Percentiles rank a stretch among this genome's conserved stretches.
Evolutionary conservation across 2,888 invertebrate genomes (phyloP).

Genomic region (Lagria hirta): DNA sequence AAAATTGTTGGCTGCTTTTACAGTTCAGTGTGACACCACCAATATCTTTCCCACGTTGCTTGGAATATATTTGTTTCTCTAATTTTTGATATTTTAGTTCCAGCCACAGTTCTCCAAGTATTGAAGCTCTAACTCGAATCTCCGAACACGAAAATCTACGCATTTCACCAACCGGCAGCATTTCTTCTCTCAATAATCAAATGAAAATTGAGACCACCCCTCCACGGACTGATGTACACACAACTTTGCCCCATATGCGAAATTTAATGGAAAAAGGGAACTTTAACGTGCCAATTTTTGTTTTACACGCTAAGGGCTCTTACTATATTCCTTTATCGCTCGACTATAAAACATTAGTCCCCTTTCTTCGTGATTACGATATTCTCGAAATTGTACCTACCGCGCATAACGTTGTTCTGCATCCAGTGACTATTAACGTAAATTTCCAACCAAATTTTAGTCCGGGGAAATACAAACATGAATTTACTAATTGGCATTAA

Average conservation of each 20-base stretch:
- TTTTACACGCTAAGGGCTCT: slow-evolving; percentile 82
- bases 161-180: slow-evolving; percentile 44
- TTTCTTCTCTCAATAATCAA: slow-evolving; percentile 36
- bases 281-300: slow-evolving; percentile 81
- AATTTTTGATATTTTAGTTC: slow-evolving; percentile 37
- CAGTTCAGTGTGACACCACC: too few relatives aligned
- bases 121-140: slow-evolving; percentile 47
- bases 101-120: slow-evolving; percentile 50
- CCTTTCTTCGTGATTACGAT: slow-evolving; percentile 66
- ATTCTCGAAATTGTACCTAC: slow-evolving; percentile 60
- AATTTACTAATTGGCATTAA: slow-evolving; percentile 30
- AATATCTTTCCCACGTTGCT: too few relatives aligned
- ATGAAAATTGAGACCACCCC: slow-evolving; percentile 33
- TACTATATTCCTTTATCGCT: slow-evolving; percentile 87
- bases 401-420: slow-evolving; percentile 65
- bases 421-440: slow-evolving; percentile 90
- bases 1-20: too few relatives aligned
- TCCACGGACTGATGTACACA: slow-evolving; percentile 32
- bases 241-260: slow-evolving; percentile 31
- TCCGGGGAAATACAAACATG: slow-evolving; percentile 36
- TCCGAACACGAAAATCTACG: slow-evolving; percentile 45
- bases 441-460: slow-evolving; percentile 60
- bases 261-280: slow-evolving; percentile 40
- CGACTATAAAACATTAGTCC: slow-evolving; percentile 71
- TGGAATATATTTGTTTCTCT: background rate